phyloP scores from a whole-genome alignment of 64 coral and sea anemone species.

The Montipora sp. region DNA sequence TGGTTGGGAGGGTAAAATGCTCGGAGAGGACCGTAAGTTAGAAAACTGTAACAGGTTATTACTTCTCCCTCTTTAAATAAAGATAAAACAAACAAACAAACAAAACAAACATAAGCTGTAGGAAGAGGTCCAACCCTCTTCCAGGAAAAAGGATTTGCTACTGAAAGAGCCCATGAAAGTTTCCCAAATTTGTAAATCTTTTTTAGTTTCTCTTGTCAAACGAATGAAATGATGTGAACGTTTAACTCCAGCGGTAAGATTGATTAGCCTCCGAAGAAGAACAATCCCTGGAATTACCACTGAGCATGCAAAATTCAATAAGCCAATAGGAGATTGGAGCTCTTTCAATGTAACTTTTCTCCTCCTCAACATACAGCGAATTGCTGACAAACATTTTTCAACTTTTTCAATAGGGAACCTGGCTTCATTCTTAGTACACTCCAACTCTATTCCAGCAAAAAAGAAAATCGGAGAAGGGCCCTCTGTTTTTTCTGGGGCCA shows the following conservation, averaged over 20 bases:
- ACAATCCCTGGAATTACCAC: neutral
- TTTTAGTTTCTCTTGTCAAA: neutral
- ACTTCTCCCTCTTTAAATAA: no score
- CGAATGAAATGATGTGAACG: neutral
- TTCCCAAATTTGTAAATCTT: conserved; percentile 5
- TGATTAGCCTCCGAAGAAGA: conserved; percentile 16
- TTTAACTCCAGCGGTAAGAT: conserved; percentile 7
- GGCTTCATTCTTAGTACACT: no score
- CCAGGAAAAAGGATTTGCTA: conserved; percentile 23
- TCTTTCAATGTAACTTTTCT: neutral
- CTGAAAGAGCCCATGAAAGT: neutral
- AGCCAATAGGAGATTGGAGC: neutral
- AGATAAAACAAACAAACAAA: no score
- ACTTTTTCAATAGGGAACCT: neutral
- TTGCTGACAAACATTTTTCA: neutral
- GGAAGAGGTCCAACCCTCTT: conserved; percentile 18
- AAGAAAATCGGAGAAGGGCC: no score
- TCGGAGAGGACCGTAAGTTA: no score
- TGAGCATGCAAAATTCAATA: conserved; percentile 21
- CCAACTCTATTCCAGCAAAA: no score
- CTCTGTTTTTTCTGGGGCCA: no score
- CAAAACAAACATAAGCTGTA: neutral
- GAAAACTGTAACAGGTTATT: no score
- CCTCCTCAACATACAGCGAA: no score
- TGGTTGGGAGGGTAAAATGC: no score